Evolutionary conservation across 2,113 vertebrate species (phyloP), one percentile per base, ranked within the genome.

Genomic region (Ancistrus triradiatus): DNA sequence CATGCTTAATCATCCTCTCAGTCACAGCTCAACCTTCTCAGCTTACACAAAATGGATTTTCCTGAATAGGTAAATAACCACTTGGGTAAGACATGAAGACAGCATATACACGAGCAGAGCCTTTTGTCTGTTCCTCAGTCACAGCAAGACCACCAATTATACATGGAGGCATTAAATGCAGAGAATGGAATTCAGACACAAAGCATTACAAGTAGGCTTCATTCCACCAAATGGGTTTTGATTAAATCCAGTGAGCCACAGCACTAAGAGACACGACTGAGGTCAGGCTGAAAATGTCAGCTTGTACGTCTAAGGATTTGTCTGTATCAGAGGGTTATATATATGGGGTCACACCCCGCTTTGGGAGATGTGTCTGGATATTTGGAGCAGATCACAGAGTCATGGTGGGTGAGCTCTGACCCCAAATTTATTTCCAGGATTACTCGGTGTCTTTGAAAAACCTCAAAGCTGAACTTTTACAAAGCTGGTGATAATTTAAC

Each of bases 231-330:
- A 63, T 55, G n/a, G 22, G 4, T 59, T 50, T 70, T 55, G 46
- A 44, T 58, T 57, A 63, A 58, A 63, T 63, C 38, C 15, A 63
- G 24, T 13, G 14, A 50, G 55, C 43, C 44, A 44, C 49, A 44
- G 25, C 38, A 19, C 68, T 37, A 37, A 50, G 27, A 63, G 33
- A 57, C 33, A 18, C 43, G 28, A 19, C 37, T 50, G 60, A 52
- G 47, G 17, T 53, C 44, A 24, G 40, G 35, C 68, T 59, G 15
- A 9, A 64, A 70, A 59, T 58, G 46, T 64, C 61, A 53, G 18
- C 18, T 18, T 44, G 49, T 50, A 24, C 55, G 8, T 62, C 48
- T 15, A 24, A 63, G 58, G 68, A 58, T 63, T 44, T 63, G 14
- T 24, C 31, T 63, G 49, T 58, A 50, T 43, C 33, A 37, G 31